A percentile compares a stretch with the other conserved stretches of the same genome.
phyloP scores from a whole-genome alignment of 2,113 vertebrate species.

The Aleadryas rufinucha region DNA sequence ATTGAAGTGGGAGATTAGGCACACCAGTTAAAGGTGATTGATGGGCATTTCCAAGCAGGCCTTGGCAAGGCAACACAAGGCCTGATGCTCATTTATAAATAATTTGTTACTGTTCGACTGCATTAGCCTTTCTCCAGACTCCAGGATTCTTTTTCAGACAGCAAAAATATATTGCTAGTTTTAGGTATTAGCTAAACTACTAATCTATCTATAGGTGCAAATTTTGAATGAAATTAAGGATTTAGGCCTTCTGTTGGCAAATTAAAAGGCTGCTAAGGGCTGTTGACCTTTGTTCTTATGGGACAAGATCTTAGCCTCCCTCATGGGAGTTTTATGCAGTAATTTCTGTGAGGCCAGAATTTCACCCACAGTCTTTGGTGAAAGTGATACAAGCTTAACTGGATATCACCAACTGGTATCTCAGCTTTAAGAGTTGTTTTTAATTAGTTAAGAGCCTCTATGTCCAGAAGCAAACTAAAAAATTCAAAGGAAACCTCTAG shows the following conservation, averaged over 20 bases:
- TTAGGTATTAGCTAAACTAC: not conserved
- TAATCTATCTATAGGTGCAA: not conserved
- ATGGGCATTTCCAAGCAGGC: not conserved
- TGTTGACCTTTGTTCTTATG: not conserved
- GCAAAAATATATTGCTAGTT: not conserved
- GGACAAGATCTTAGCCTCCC: not conserved
- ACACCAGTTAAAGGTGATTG: not conserved
- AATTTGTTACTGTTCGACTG: not conserved
- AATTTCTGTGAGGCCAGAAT: not conserved
- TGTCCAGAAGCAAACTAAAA: not conserved
- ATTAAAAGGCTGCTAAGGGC: not conserved
- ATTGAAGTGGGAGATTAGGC: conserved; percentile 1
- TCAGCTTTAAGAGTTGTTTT: not conserved
- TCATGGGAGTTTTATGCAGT: not conserved
- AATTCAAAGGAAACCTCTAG: not conserved
- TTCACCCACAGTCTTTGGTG: not conserved
- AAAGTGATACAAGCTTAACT: not conserved
- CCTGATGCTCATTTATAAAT: not conserved
- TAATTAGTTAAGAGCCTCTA: not conserved
- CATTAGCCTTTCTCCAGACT: not conserved
- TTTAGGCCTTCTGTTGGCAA: not conserved
- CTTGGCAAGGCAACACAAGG: not conserved
- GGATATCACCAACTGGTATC: not conserved
- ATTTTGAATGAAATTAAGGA: not conserved
- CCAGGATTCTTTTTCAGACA: not conserved